Conservation (phyloP, 2,888 invertebrate species). For the Cremastobaeus sp. region DNA sequence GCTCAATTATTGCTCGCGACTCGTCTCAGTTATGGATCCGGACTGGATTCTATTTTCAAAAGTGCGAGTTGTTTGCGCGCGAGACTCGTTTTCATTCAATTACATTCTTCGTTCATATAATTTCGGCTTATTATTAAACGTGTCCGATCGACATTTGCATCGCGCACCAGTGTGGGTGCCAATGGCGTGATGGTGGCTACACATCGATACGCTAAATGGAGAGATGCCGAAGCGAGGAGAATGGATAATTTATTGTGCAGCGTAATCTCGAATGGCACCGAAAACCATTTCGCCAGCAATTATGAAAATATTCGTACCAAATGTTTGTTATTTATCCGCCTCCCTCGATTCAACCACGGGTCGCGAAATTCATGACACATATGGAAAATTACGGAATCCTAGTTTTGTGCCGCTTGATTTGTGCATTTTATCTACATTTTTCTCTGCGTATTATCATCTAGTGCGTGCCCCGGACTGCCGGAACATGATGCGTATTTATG, state of each 20-base stretch:
- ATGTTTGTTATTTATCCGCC: constrained; percentile 42
- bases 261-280: constrained; percentile 55
- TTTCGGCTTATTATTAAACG: constrained; percentile 45
- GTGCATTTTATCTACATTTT: background rate
- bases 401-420: constrained; percentile 7
- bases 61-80: constrained; percentile 31
- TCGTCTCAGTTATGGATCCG: constrained; percentile 24
- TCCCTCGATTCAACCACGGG: constrained; percentile 35
- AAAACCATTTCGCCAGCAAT: constrained; percentile 56
- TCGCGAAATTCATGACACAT: constrained; percentile 38
- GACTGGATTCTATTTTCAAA: constrained; percentile 31
- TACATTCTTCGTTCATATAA: constrained; percentile 30
- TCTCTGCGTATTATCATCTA: constrained; percentile 8
- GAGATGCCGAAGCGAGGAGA: constrained; percentile 43
- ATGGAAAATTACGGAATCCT: constrained; percentile 31
- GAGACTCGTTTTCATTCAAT: constrained; percentile 48
- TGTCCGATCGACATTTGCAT: constrained; percentile 32
- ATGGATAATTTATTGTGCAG: constrained; percentile 58
- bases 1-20: constrained; percentile 23
- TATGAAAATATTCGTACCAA: constrained; percentile 49
- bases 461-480: constrained; percentile 12
- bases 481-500: constrained; percentile 41
- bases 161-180: constrained; percentile 16
- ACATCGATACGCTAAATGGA: constrained; percentile 53
- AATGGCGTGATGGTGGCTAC: constrained; percentile 38